A percentile compares a stretch with the other conserved stretches of the same genome.
These are phyloP conservation scores for Chunga burmeisteri DNA, from an alignment of 2,113 vertebrate species.

Conservation along the genomic window DNA sequence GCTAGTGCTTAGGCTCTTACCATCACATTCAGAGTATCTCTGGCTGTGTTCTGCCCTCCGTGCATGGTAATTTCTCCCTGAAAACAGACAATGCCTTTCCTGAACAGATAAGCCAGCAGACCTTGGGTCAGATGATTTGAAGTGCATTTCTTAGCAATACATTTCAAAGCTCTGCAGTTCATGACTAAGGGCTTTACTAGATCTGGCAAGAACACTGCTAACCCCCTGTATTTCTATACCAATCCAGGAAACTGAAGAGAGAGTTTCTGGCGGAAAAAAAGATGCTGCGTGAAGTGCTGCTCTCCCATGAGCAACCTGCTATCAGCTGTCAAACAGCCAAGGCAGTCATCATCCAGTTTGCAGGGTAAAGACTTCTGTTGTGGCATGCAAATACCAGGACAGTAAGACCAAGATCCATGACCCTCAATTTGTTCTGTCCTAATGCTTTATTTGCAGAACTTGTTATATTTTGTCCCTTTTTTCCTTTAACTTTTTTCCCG, in stretches of 20 bases:
- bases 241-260: background rate
- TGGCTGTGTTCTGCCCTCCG: rapidly evolving
- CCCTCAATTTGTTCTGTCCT: background rate
- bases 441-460: background rate
- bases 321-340: background rate
- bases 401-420: background rate
- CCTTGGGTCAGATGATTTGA: background rate
- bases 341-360: background rate
- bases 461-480: background rate
- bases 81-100: background rate
- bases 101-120: background rate
- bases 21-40: rapidly evolving
- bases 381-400: background rate
- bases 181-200: background rate
- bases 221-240: background rate
- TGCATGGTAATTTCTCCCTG: background rate
- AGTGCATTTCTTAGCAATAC: background rate
- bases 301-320: background rate
- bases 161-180: background rate
- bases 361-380: background rate
- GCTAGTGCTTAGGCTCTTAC: background rate
- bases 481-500: background rate
- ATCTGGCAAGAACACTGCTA: background rate
- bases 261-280: background rate
- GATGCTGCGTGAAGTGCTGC: background rate